A percentile compares a stretch with the other conserved stretches of the same genome.
phyloP scores from a whole-genome alignment of 1,140 invertebrate species.

The Heterodera carotae region DNA sequence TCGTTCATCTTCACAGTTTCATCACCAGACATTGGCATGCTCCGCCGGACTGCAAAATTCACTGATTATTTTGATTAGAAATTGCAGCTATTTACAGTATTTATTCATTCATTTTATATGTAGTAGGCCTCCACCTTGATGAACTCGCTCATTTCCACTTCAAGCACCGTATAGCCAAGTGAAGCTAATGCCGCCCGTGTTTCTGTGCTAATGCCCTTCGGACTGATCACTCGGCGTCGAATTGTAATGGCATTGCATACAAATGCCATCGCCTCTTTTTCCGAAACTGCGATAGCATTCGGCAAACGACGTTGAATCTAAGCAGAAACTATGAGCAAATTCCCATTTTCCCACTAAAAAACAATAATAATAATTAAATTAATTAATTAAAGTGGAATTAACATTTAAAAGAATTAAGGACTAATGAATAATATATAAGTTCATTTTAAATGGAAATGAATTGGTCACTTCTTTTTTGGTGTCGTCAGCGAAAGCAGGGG shows the following conservation, averaged over 20 bases:
- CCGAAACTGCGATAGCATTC: constrained; percentile 58
- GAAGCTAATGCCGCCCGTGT: constrained; percentile 45
- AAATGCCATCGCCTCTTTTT: constrained; percentile 59
- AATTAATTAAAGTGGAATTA: no score
- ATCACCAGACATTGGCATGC: constrained; percentile 64
- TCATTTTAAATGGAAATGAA: constrained; percentile 1
- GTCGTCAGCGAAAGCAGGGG: constrained; percentile 53
- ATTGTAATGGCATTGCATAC: constrained; percentile 64
- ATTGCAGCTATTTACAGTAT: not conserved
- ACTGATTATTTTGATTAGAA: not conserved
- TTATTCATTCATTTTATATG: no score
- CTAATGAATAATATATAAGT: not conserved
- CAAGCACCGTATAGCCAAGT: constrained; percentile 56
- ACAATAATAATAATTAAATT: no score
- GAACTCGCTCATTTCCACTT: constrained; percentile 64
- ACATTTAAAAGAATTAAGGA: not conserved
- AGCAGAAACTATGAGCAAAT: constrained; percentile 5
- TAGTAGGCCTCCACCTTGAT: constrained; percentile 59
- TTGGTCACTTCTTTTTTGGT: constrained; percentile 60
- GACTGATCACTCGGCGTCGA: constrained; percentile 60
- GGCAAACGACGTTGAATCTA: constrained; percentile 59
- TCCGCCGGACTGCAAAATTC: constrained; percentile 51
- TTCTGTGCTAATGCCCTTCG: constrained; percentile 52
- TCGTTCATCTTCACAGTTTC: constrained; percentile 49
- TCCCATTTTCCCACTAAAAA: no score